Base-by-base conservation (phyloP, 1,140 invertebrate genomes). In the Zophobas atratus region DNA sequence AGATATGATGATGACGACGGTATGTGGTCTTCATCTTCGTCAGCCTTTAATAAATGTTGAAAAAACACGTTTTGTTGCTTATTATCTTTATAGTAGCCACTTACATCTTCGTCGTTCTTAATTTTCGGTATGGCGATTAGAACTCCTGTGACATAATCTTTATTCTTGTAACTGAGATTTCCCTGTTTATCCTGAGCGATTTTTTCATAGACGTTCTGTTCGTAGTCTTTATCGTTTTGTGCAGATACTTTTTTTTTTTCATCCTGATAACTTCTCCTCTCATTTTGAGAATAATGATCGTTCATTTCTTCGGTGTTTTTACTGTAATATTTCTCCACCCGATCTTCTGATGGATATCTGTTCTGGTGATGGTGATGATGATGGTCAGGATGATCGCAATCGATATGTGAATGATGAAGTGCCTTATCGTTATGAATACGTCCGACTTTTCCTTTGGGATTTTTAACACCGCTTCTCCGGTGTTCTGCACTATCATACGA, bases 81-180 rank as follows among this genome's bases (percentile, higher is more conserved):
- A 6, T 20, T 6, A 2, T 67, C 57, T 48, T 49, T 60, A 33
- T 46, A 38, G 67, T 76, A 63, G 48, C 6, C 6, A 33, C 35
- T 36, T 5, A 48, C 35, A 3, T 48, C 43, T 34, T 33, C 74
- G 0, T 35, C 1, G 33, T 6, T 20, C 20, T 49, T 73, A 46
- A 71, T 57, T 77, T 53, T 77, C 6, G 70, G 70, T 39, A 77
- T 72, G 8, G 36, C 60, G 6, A 38, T 43, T 48, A 77, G 51
- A 55, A 70, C 53, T 48, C 70, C 53, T 38, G 76, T 63, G 6
- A 67, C 34, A 56, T 76, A 76, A 63, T 76, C 74, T 51, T 67
- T 57, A n/a, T n/a, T n/a, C 36, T 60, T 43, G 32, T 56, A 71
- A 0, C 48, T 51, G 8, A 73, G 36, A 20, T 39, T 20, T 5